Conservation (phyloP, 2,888 invertebrate genomes). For the Eledona agricola region DNA sequence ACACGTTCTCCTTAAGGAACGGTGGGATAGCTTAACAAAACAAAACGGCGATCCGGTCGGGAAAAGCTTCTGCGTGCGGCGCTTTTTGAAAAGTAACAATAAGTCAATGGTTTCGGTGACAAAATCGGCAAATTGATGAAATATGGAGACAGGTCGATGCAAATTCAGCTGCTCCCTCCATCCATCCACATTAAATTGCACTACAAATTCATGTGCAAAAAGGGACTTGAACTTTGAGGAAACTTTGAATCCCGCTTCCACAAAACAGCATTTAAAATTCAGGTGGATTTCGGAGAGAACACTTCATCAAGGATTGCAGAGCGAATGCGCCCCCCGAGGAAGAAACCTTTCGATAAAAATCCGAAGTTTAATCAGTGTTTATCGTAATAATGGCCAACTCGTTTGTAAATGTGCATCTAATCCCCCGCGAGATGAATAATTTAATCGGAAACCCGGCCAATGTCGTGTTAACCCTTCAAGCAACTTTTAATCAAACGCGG, state of each 20-base stretch:
- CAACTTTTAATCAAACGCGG: conserved; percentile 38
- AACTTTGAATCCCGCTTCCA: conserved; percentile 27
- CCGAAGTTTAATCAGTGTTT: conserved; percentile 8
- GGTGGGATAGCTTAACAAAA: conserved; percentile 47
- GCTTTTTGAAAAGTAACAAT: no score
- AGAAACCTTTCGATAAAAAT: background rate
- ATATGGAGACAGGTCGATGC: conserved; percentile 34
- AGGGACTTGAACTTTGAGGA: conserved; percentile 25
- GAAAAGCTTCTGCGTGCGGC: conserved; percentile 39
- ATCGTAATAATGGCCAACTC: conserved; percentile 8
- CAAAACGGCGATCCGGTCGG: conserved; percentile 47
- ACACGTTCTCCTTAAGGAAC: conserved; percentile 42
- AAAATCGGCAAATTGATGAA: conserved; percentile 19
- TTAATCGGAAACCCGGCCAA: conserved; percentile 27
- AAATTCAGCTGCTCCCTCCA: conserved; percentile 27
- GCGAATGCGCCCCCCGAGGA: background rate
- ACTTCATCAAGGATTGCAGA: conserved; percentile 8
- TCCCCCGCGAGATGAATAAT: conserved; percentile 20
- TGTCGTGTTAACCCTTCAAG: conserved; percentile 9
- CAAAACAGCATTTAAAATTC: conserved; percentile 21
- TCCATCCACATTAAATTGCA: conserved; percentile 24
- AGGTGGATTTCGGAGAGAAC: conserved; percentile 18
- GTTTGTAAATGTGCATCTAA: conserved; percentile 7
- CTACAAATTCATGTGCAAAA: conserved; percentile 33
- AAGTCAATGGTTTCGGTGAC: background rate